A percentile compares a stretch with the other conserved stretches of the same genome.
Conservation (phyloP, 1,140 invertebrate species). For the Stegodyphus mimosarum region DNA sequence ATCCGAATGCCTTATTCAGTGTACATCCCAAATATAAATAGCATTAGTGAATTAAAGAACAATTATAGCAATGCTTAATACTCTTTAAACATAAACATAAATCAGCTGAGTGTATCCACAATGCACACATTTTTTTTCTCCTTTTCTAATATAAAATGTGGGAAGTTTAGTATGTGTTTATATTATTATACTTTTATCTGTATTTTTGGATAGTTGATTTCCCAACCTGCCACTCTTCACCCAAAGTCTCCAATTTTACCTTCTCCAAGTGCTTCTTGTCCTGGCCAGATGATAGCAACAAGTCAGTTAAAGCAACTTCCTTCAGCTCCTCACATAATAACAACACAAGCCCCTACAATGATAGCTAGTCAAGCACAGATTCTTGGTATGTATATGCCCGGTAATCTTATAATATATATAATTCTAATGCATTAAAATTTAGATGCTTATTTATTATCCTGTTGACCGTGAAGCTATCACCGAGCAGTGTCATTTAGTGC, state of each 20-base stretch:
- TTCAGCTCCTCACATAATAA: slow-evolving; percentile 64
- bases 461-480: too few relatives aligned
- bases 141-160: background rate
- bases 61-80: too few relatives aligned
- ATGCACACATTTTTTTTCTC: too few relatives aligned
- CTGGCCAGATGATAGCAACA: slow-evolving; percentile 57
- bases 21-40: too few relatives aligned
- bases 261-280: slow-evolving; percentile 42
- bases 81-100: too few relatives aligned
- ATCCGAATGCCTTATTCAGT: too few relatives aligned
- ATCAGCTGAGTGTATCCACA: too few relatives aligned
- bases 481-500: too few relatives aligned
- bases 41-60: too few relatives aligned
- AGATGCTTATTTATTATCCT: too few relatives aligned
- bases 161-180: background rate
- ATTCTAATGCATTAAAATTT: too few relatives aligned
- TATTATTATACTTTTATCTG: slow-evolving; percentile 43
- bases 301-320: slow-evolving; percentile 62
- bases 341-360: slow-evolving; percentile 65
- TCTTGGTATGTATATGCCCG: slow-evolving; percentile 28
- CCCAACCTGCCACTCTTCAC: slow-evolving; percentile 61
- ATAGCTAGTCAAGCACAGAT: slow-evolving; percentile 64
- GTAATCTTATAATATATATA: too few relatives aligned
- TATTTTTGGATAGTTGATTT: slow-evolving; percentile 54
- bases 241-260: slow-evolving; percentile 64